Base-by-base conservation (phyloP, 2,113 vertebrate genomes). In the Megaceryle maxima region DNA sequence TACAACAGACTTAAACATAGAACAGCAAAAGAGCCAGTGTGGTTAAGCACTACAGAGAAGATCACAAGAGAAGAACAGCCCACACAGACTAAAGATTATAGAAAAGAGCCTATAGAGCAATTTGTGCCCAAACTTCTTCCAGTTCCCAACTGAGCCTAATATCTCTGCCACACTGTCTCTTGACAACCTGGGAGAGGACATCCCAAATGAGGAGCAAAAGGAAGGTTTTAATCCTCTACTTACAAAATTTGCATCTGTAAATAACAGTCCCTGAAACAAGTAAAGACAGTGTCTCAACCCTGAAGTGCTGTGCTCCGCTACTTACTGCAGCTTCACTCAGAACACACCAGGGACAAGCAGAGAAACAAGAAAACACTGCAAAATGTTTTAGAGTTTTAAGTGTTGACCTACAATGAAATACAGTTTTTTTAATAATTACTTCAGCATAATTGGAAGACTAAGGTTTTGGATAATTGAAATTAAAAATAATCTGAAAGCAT, bases 31-130 rank as follows among this genome's bases (percentile, higher is more conserved):
- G 12, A 86, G 28, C 46, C 51, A 55, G 10, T 4, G 60, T 19
- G 87, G 87, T 93, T 88, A 76, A 83, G 57, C 33, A 73, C 50
- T 50, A 53, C 33, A 79, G 59, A 88, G 88, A 68, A n/a, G 31
- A 73, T 46, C 69, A 67, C 18, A 83, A 77, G 68, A 92, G 33
- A 51, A 46, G 28, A 92, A 59, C 24, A 82, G 57, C 28, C 37
- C 82, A 91, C 82, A 68, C 10, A 60, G 53, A 86, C 35, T 80
- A 70, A 60, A 67, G 11, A 44, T 14, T 63, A 26, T 0, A 93
- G 43, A 60, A 79, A 82, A 11, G 13, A 87, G 48, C 43, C 66
- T 39, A 46, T 59, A 79, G 2, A 43, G 24, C 39, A 60, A 64
- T 41, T 91, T 66, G 53, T n/a, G 21, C 26, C 70, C 66, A 41